Base-by-base conservation (phyloP, 2,113 vertebrate genomes). In the Nothocercus nigrocapillus region DNA sequence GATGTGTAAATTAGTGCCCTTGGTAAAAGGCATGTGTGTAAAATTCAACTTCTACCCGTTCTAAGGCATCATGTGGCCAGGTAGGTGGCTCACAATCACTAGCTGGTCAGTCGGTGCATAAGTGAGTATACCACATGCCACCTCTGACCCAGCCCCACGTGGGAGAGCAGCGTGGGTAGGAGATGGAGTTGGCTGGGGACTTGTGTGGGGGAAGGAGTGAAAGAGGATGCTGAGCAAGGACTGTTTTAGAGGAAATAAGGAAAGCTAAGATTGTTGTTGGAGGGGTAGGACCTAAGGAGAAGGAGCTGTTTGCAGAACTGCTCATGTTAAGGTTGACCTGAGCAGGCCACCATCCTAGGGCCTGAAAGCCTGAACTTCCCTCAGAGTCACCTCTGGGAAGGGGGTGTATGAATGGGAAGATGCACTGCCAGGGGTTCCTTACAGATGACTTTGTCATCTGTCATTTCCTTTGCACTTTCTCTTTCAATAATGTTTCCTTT, bases 331-430 rank as follows among this genome's bases (percentile, higher is more conserved):
- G 88, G 90, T 85, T 95, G 82, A 80, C 94, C 77, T 42, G 68
- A 63, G 88, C 72, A 82, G 64, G 75, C 17, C 44, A 24, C 11
- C 45, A 47, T 80, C 63, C 51, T 67, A 94, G 61, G 85, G 94
- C 82, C 72, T 45, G 24, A 81, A 70, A 95, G 93, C 82, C 82
- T 95, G 85, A 96, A 93, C 92, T 95, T 95, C 86, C 51, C 45
- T 92, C 86, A 88, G 95, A 86, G 95, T 92, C 44, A 88, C 93
- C 91, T 80, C 44, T 47, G 61, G 70, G 73, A 76, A 66, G 54
- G 16, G 81, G 63, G 40, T 85, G 68, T 72, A 5, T 5, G 53
- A 75, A 61, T 49, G 83, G 66, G 53, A 34, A 82, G 38, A 56
- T 49, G 68, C 24, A 0, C 66, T 95, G 93, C 83, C 93, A 90